Evolutionary conservation across 2,888 invertebrate genomes (phyloP), one percentile per base, ranked within the genome.

Genomic region (Lithophane semibrunnea): DNA sequence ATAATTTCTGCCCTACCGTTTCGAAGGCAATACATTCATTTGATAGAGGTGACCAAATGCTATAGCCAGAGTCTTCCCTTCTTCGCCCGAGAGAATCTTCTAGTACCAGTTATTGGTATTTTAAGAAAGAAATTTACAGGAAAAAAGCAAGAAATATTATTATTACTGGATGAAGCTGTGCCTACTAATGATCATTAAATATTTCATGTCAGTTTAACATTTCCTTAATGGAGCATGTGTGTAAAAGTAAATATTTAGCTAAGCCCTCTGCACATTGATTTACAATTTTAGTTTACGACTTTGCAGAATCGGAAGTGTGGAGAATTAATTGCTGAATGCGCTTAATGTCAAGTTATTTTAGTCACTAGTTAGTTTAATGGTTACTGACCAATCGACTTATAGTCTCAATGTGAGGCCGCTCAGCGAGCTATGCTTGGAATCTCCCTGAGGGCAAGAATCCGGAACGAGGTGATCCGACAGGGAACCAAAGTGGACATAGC

Each of bases 221-320:
- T 88, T 83, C 78, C 82, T 77, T 70, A 77, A 24, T 73, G 56
- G 37, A 73, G 49, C 85, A 86, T 80, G 69, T 84, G 80, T 68
- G 75, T 42, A 13, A 61, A 77, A 73, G 37, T 79, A 79, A 86
- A 85, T 71, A 81, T 86, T 86, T 83, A 74, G 71, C 64, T 47
- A 42, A 64, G 70, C n/a, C 63, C 72, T 75, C 58, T 63, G 58
- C 37, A 60, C 58, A 83, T 65, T 75, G 79, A 74, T 83, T 85
- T 75, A 72, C 58, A 84, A 69, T 77, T 75, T 78, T 54, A 47
- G 70, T 85, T 85, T 84, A 88, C 56, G 77, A 76, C 47, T 88
- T 82, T 47, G 63, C 76, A 74, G 87, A 80, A 84, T 83, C 73
- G 77, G 77, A 79, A 77, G 75, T 71, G 52, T 60, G 54, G 68